Evolutionary conservation across 2,113 vertebrate genomes (phyloP).

Genomic region (Equus przewalskii): DNA sequence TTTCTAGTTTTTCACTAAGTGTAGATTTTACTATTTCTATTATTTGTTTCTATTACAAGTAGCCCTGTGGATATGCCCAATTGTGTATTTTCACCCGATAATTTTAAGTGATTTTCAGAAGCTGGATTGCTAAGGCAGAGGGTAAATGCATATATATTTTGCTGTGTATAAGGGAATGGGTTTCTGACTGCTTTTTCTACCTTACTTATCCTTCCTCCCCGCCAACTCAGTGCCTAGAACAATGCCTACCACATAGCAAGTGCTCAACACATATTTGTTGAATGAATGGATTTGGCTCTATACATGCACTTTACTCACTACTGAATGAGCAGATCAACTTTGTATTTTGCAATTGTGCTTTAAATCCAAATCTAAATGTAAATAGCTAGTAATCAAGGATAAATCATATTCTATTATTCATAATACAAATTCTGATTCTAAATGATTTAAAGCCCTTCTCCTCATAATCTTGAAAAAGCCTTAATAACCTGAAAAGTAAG

Average conservation of each 20-base stretch:
- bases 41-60: background rate
- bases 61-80: background rate
- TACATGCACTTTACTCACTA: background rate
- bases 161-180: background rate
- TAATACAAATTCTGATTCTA: slow-evolving; percentile 57
- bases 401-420: slow-evolving; percentile 12
- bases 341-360: slow-evolving; percentile 17
- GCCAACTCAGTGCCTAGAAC: background rate
- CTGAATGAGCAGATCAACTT: background rate
- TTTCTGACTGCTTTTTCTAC: background rate
- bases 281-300: slow-evolving; percentile 1
- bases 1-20: background rate
- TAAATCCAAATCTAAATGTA: slow-evolving; percentile 47
- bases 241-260: background rate
- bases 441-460: slow-evolving; percentile 24
- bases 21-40: no score
- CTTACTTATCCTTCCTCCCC: background rate
- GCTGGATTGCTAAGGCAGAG: background rate
- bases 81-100: background rate
- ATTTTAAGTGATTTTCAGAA: slow-evolving; percentile 47
- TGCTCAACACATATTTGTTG: background rate
- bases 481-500: slow-evolving; percentile 16
- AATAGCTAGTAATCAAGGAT: background rate
- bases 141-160: background rate
- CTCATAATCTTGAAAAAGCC: slow-evolving; percentile 47